Conservation (phyloP, 2,113 vertebrate species). For the Coreoperca whiteheadi region DNA sequence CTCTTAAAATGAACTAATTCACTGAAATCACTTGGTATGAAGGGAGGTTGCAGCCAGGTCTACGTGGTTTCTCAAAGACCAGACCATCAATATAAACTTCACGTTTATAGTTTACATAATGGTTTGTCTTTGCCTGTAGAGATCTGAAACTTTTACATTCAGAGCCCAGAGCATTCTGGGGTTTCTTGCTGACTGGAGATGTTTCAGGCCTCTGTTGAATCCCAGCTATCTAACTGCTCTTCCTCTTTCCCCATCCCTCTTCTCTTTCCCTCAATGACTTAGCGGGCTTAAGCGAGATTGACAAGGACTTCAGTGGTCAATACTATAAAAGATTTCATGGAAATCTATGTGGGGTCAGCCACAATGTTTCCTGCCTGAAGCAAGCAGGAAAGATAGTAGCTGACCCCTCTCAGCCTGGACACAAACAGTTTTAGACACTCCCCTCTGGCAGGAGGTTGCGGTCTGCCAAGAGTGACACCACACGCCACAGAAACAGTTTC, state of each 20-base stretch:
- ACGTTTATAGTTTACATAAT: constrained; percentile 19
- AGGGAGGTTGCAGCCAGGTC: constrained; percentile 23
- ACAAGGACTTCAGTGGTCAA: constrained; percentile 60
- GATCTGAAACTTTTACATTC: constrained; percentile 26
- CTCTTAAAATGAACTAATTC: constrained; percentile 58
- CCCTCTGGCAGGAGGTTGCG: no score
- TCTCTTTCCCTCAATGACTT: constrained; percentile 34
- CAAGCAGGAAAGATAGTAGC: no score
- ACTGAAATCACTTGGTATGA: constrained; percentile 42
- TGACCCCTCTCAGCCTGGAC: no score
- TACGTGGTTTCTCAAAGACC: constrained; percentile 24
- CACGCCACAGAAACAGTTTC: no score
- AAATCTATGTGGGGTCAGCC: no score
- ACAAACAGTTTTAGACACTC: no score
- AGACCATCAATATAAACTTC: constrained; percentile 20
- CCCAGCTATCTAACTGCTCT: constrained; percentile 5
- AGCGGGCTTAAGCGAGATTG: constrained; percentile 58
- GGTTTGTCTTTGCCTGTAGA: constrained; percentile 19
- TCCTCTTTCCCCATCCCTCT: not conserved
- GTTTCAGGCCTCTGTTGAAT: constrained; percentile 30
- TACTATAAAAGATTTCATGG: not conserved
- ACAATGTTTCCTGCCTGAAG: no score
- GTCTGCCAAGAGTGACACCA: no score
- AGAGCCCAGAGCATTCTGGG: not conserved
- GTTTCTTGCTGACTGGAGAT: constrained; percentile 47